Conservation (phyloP, 1,140 invertebrate genomes). For the Monomorium pharaonis region DNA sequence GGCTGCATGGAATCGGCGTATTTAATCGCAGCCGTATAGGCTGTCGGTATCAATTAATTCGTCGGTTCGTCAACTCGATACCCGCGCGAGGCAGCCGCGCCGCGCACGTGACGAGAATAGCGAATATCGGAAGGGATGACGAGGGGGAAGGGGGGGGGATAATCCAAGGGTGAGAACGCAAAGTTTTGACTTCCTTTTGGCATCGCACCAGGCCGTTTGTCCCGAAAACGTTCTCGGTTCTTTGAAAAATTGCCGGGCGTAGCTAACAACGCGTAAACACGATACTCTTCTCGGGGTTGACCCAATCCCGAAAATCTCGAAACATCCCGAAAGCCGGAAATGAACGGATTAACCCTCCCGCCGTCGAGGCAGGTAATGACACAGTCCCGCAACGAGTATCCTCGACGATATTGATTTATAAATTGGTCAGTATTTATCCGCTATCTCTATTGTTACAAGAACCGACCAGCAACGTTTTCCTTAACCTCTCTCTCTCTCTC, state of each 20-base stretch:
- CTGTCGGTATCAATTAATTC: constrained; percentile 52
- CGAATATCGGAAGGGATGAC: no score
- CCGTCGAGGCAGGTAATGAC: background rate
- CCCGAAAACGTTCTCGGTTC: constrained; percentile 34
- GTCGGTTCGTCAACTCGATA: constrained; percentile 44
- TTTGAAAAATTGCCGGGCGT: constrained; percentile 50
- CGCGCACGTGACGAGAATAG: constrained; percentile 4
- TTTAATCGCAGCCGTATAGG: constrained; percentile 27
- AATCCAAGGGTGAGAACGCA: background rate
- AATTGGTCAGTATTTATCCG: background rate
- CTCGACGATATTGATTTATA: background rate
- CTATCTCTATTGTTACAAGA: background rate
- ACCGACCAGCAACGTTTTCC: background rate
- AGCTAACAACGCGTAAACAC: constrained; percentile 51
- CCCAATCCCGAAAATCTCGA: background rate
- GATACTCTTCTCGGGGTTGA: constrained; percentile 42
- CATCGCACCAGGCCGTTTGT: constrained; percentile 43
- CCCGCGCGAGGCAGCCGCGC: background rate
- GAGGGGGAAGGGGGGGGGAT: background rate
- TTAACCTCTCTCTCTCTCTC: background rate
- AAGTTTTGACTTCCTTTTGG: constrained; percentile 53
- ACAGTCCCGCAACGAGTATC: background rate
- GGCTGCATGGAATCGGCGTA: constrained; percentile 2
- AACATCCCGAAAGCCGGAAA: constrained; percentile 20
- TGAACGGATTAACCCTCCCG: background rate